Evolutionary conservation across 2,113 vertebrate species (phyloP), one percentile per base, ranked within the genome.

Genomic region (Larimichthys crocea): DNA sequence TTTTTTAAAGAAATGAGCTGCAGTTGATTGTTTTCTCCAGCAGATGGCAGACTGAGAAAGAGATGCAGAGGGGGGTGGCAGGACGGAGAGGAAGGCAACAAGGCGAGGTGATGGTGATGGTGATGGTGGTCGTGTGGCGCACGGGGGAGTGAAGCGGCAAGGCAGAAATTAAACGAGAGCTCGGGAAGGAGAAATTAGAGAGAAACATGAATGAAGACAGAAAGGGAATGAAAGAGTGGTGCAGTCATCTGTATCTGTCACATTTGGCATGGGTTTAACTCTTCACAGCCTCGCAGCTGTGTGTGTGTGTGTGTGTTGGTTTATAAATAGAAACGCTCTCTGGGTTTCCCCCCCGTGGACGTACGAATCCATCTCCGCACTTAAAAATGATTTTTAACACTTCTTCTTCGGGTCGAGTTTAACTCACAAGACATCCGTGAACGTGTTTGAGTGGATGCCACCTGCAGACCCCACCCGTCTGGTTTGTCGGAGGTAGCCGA

Each of bases 41-140:
- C 69, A 91, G 91, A 89, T 85, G 90, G 89, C 88, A 79, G 85
- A 61, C 55, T 42, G 80, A 55, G 75, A 79, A 22, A 91, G 80
- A 85, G 42, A 35, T 35, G 71, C 4, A 60, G 72, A 4, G 63
- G 74, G 11, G 11, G 49, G 26, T 17, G 53, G 16, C 16, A 31
- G 17, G 6, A 20, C 0, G 0, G 24, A 10, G 57, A 17, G 4
- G 22, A 24, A 22, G 10, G 10, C 8, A 10, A 10, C 6, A 49
- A 48, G 29, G 55, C 22, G 19, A 69, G 72, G 75, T 49, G 71
- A 57, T 0, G 7, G 16, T 35, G 35, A 1, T 35, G 44, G 44
- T 46, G 44, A 46, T 14, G 12, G 31, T 8, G 44, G 44, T 46
- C 11, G 14, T 14, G 12, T 12, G 29, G 55, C 26, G 42, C 55